A percentile compares a stretch with the other conserved stretches of the same genome.
phyloP scores from a whole-genome alignment of 2,113 vertebrate genomes.

The Xyrauchen texanus region DNA sequence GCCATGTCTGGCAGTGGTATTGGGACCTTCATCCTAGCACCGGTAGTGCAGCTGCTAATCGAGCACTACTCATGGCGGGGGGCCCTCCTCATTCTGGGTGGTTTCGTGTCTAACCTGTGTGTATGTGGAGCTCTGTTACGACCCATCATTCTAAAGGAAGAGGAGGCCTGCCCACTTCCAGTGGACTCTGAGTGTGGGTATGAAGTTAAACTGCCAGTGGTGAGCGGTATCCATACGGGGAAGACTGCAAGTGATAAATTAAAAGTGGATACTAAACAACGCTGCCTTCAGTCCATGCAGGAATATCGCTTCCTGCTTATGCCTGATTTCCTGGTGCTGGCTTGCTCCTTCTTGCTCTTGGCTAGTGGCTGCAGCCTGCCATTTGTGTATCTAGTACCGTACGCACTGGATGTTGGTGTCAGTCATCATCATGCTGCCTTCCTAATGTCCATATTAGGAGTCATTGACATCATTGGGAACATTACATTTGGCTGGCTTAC shows the following conservation, averaged over 20 bases:
- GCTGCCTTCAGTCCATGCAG: slow-evolving; percentile 73
- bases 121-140: slow-evolving; percentile 91
- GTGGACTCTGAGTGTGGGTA: slow-evolving; percentile 39
- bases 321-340: slow-evolving; percentile 84
- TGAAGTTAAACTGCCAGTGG: not conserved
- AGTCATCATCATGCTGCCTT: slow-evolving; percentile 87
- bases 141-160: slow-evolving; percentile 78
- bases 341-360: slow-evolving; percentile 86
- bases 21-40: slow-evolving; percentile 90
- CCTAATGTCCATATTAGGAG: slow-evolving; percentile 93
- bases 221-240: not conserved
- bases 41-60: slow-evolving; percentile 89
- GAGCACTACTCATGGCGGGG: slow-evolving; percentile 91
- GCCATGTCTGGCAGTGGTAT: slow-evolving; percentile 96
- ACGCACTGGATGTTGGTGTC: slow-evolving; percentile 83
- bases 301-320: slow-evolving; percentile 86
- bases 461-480: slow-evolving; percentile 89
- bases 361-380: slow-evolving; percentile 93
- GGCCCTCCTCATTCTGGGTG: slow-evolving; percentile 89
- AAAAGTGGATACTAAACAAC: not conserved
- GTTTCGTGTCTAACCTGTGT: slow-evolving; percentile 90
- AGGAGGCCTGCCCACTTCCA: slow-evolving; percentile 49
- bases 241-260: not conserved
- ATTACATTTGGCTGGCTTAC: slow-evolving; percentile 95
- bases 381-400: slow-evolving; percentile 93